Conservation (phyloP, 2,888 invertebrate genomes). For the Calameuta idolon region DNA sequence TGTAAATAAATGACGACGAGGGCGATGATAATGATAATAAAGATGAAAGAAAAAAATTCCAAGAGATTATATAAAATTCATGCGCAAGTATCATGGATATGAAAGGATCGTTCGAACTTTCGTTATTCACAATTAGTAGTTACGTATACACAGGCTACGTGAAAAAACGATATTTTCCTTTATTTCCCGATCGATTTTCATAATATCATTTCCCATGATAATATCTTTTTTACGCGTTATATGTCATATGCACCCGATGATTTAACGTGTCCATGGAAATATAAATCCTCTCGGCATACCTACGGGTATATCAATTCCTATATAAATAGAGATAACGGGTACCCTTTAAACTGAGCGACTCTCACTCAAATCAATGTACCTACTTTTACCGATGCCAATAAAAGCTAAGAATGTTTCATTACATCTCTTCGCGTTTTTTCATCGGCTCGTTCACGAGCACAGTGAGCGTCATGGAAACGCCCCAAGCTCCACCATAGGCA, state of each 20-base stretch:
- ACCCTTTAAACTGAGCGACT: neutral
- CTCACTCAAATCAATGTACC: conserved; percentile 1
- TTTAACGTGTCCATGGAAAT: neutral
- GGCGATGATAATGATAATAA: neutral
- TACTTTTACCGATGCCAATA: conserved; percentile 38
- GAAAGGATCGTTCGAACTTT: neutral
- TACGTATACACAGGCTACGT: neutral
- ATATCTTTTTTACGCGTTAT: neutral
- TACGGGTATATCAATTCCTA: neutral
- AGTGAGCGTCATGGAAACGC: conserved; percentile 62
- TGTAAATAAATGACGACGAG: conserved; percentile 57
- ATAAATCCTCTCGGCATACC: neutral
- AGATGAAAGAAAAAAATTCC: neutral
- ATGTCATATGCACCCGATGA: neutral
- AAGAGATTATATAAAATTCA: conserved; percentile 56
- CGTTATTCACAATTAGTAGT: neutral
- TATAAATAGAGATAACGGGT: neutral
- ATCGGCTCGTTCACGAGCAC: conserved; percentile 36
- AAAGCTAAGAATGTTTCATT: conserved; percentile 62
- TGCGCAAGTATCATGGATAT: neutral
- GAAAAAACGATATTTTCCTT: neutral
- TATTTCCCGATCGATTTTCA: neutral
- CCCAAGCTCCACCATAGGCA: conserved; percentile 33
- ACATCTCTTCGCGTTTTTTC: conserved; percentile 52
- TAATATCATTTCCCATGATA: neutral